Conservation (phyloP, 2,888 invertebrate species). For the Ctenicera cuprea region DNA sequence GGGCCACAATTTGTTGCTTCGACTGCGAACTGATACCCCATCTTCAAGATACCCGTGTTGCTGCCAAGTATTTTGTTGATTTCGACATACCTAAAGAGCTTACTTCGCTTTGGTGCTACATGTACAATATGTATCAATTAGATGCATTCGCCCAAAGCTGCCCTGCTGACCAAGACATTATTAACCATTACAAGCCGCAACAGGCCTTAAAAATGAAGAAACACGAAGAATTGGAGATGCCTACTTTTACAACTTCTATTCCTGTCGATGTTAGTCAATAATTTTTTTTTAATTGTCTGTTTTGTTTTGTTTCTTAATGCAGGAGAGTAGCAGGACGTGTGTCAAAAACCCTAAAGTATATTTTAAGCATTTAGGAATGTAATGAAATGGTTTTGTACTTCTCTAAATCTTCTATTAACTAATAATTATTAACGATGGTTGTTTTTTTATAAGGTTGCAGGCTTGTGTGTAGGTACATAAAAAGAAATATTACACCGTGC, state of each 20-base stretch:
- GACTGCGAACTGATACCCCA: slow-evolving; percentile 99
- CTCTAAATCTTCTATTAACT: too few species aligned
- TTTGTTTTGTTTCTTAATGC: slow-evolving; percentile 43
- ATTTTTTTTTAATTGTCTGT: slow-evolving; percentile 22
- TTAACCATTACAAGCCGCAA: slow-evolving; percentile 98
- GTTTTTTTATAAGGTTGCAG: slow-evolving; percentile 36
- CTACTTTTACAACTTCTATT: slow-evolving; percentile 97
- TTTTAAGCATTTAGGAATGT: slow-evolving; percentile 37
- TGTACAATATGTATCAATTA: slow-evolving; percentile 98
- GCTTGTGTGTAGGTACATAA: slow-evolving; percentile 25
- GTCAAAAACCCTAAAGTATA: slow-evolving; percentile 37
- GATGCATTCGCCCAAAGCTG: slow-evolving; percentile 99
- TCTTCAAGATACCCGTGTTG: slow-evolving; percentile 98
- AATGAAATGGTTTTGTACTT: slow-evolving; percentile 47
- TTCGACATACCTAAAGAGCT: slow-evolving; percentile 89
- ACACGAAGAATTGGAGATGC: slow-evolving; percentile 97
- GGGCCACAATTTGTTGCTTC: slow-evolving; percentile 98
- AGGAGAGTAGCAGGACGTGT: slow-evolving; percentile 1
- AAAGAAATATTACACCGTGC: slow-evolving; percentile 3
- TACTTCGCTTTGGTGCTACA: slow-evolving; percentile 95
- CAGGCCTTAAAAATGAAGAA: slow-evolving; percentile 98
- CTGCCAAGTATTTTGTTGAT: slow-evolving; percentile 92
- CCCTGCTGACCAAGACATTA: slow-evolving; percentile 99
- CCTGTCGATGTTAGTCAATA: slow-evolving; percentile 82
- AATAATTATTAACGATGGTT: slow-evolving; percentile 38